Percentiles rank a stretch among this genome's conserved stretches.
These are phyloP conservation scores for Indicator indicator DNA, from an alignment of 2,113 vertebrate genomes.

Conservation along the genomic window DNA sequence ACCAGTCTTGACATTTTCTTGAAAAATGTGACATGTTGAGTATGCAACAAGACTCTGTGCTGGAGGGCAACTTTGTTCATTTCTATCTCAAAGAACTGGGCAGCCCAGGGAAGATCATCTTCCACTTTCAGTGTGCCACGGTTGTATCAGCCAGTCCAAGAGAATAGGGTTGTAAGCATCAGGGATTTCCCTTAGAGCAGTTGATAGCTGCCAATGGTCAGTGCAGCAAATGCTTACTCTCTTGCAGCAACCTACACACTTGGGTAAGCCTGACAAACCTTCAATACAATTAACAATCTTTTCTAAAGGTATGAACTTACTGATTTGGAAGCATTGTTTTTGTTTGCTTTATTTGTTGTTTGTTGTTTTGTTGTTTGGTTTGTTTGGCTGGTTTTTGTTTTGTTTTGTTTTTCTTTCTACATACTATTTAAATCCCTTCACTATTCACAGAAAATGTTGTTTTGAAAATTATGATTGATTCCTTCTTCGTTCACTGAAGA, in stretches of 20 bases:
- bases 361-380: too few relatives aligned
- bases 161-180: rapidly evolving
- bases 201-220: not conserved
- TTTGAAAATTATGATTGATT: not conserved
- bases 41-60: not conserved
- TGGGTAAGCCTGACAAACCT: not conserved
- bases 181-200: not conserved
- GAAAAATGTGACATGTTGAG: not conserved
- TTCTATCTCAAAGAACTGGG: not conserved
- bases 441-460: not conserved
- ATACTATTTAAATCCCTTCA: not conserved
- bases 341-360: not conserved
- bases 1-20: not conserved
- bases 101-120: not conserved
- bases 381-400: not conserved
- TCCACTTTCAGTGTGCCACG: not conserved
- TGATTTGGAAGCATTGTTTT: not conserved
- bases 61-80: not conserved
- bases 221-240: not conserved
- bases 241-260: not conserved
- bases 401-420: not conserved
- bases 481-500: not conserved
- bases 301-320: not conserved
- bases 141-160: not conserved
- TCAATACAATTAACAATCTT: not conserved